A percentile compares a stretch with the other conserved stretches of the same genome.
Conservation (phyloP, 2,113 vertebrate species). For the Hyaena hyaena region DNA sequence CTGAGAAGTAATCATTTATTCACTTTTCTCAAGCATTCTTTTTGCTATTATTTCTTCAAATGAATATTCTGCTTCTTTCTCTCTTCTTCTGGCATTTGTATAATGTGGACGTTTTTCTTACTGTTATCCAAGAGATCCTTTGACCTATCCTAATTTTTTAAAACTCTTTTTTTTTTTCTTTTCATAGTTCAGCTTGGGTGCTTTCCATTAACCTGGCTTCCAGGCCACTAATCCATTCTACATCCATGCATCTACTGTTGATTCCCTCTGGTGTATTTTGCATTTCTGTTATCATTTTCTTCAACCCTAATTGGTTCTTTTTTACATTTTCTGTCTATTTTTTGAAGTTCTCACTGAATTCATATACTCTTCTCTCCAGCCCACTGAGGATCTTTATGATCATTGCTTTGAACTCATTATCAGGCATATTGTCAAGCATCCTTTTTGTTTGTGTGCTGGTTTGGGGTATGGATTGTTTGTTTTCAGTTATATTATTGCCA, state of each 20-base stretch:
- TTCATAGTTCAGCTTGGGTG: neutral
- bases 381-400: neutral
- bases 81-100: neutral
- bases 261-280: neutral
- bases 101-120: neutral
- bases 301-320: neutral
- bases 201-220: neutral
- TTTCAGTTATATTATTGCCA: neutral
- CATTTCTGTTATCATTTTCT: neutral
- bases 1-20: neutral
- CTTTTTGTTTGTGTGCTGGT: neutral
- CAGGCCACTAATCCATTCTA: neutral
- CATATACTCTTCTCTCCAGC: neutral
- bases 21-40: neutral
- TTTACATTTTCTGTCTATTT: neutral
- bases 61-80: neutral
- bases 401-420: neutral
- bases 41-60: neutral
- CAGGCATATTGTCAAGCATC: neutral
- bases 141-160: neutral
- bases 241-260: neutral
- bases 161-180: neutral
- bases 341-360: neutral
- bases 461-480: neutral
- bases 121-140: neutral